Base-by-base conservation (phyloP, 2,797 vertebrate genomes). In the Typhlichthys eigenmanni region DNA sequence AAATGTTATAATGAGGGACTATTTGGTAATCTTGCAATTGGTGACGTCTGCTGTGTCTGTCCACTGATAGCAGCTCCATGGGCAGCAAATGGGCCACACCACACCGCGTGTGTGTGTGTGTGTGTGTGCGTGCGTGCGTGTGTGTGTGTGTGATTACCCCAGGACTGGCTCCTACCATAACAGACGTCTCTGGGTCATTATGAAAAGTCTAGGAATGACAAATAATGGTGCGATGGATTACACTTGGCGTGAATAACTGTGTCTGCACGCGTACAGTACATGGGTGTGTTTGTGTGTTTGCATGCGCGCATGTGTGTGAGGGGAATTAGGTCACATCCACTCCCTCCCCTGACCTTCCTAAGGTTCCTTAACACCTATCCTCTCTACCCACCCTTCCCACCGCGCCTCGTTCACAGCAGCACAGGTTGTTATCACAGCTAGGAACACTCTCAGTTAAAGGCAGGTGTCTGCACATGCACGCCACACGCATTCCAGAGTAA, bases 321-420 rank as follows among this genome's bases (percentile, higher is more conserved):
- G 24, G 56, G n/a, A 85, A 83, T 75, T 72, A 83, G 82, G 83
- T 83, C 82, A 88, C 74, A 75, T 80, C 74, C 47, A 66, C 76
- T 86, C 79, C 78, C 82, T 84, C 65, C 65, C 65, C 65, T 86
- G 83, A 87, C 85, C 81, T 82, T 76, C 78, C 69, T 67, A 68
- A 77, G 58, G 73, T 85, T 80, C 66, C 54, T 74, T 72, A 55
- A 54, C 58, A 60, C 66, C 74, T 78, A 59, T 34, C 57, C 58
- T 66, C 70, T 79, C 63, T 58, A 64, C 66, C 68, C 58, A 16
- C 55, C 47, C 58, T 32, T 69, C 58, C n/a, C 50, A 63, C 60
- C 57, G 68, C 59, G 13, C 16, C 43, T 46, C 17, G 12, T 47
- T 69, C 68, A 58, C 13, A 49, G 32, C 58, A 52, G 48, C 38